phyloP scores from a whole-genome alignment of 2,797 vertebrate genomes.

The Lepidocolaptes lacrymiger region DNA sequence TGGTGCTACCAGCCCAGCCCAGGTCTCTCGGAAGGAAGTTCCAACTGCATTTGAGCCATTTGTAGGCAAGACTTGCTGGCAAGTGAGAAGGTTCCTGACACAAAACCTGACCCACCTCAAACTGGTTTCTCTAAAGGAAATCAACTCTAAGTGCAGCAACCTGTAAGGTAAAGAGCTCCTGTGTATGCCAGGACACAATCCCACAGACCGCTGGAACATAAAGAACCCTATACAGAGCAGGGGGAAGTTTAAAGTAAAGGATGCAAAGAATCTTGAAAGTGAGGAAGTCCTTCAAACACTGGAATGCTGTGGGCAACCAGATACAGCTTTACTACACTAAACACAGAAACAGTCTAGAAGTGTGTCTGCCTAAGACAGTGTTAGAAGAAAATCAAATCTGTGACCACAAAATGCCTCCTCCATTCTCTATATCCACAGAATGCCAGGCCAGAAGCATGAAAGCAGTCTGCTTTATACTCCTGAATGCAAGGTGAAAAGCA shows the following conservation, averaged over 20 bases:
- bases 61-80: background rate
- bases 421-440: background rate
- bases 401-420: background rate
- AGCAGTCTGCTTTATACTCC: background rate
- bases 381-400: background rate
- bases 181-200: background rate
- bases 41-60: background rate
- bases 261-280: background rate
- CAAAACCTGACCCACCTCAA: background rate
- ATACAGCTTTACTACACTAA: background rate
- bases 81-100: background rate
- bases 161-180: constrained; percentile 19
- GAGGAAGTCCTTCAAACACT: background rate
- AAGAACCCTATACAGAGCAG: background rate
- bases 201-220: background rate
- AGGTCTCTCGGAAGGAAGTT: background rate
- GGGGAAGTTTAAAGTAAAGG: background rate
- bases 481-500: background rate
- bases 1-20: background rate
- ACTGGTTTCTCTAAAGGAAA: background rate
- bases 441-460: background rate
- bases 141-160: background rate
- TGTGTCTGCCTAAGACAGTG: background rate
- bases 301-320: background rate
- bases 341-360: background rate